Conservation (phyloP, 2,888 invertebrate species). For the Acronicta psi region DNA sequence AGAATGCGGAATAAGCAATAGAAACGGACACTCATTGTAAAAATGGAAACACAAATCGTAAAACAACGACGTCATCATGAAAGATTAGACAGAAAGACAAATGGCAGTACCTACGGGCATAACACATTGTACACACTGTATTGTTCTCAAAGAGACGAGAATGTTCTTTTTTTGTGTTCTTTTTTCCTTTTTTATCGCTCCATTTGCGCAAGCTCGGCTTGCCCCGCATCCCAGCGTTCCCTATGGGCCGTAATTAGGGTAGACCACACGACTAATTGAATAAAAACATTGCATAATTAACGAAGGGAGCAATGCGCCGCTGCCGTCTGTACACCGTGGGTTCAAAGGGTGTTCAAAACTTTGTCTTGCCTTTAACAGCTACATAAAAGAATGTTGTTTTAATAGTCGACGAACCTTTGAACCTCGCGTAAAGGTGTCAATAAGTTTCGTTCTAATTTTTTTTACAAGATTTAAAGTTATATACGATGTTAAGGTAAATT, state of each 20-base stretch:
- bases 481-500: no score
- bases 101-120: slow-evolving; percentile 67
- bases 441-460: not conserved
- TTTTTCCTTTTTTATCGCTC: slow-evolving; percentile 72
- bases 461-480: no score
- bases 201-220: slow-evolving; percentile 75
- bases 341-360: slow-evolving; percentile 57
- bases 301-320: slow-evolving; percentile 59
- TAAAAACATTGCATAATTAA: slow-evolving; percentile 86
- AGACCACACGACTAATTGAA: slow-evolving; percentile 83
- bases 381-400: slow-evolving; percentile 45
- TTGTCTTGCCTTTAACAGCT: slow-evolving; percentile 51
- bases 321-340: slow-evolving; percentile 42
- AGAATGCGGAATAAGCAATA: slow-evolving; percentile 38
- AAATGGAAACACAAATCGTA: slow-evolving; percentile 72
- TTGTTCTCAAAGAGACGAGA: slow-evolving; percentile 76
- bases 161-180: slow-evolving; percentile 66
- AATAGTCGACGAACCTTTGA: slow-evolving; percentile 13
- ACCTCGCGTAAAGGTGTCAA: slow-evolving; percentile 17
- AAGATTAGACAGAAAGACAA: slow-evolving; percentile 84
- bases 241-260: slow-evolving; percentile 79
- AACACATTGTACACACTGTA: slow-evolving; percentile 72
- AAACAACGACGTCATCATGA: slow-evolving; percentile 82
- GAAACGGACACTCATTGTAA: slow-evolving; percentile 66
- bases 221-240: slow-evolving; percentile 68